Evolutionary conservation across 2,113 vertebrate species (phyloP), one percentile per base, ranked within the genome.

Genomic region (Paramisgurnus dabryanus): DNA sequence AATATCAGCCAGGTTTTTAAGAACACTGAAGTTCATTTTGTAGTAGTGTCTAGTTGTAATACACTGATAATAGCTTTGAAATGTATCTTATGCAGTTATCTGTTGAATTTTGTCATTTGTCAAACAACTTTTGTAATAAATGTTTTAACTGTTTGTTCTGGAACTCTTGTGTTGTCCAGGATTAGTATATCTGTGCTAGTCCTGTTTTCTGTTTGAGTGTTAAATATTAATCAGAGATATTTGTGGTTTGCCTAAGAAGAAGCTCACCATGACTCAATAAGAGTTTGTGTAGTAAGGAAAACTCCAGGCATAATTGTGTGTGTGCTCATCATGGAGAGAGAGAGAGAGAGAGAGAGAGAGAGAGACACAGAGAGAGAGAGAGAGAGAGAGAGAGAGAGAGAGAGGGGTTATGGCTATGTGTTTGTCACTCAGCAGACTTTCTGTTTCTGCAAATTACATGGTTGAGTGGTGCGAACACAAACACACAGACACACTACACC

Each of bases 381-480:
- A 27, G 45, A 7, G 5, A 1, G 17, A 15, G 55, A 5, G 6
- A 15, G 17, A 15, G 55, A n/a, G 55, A 5, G 45, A 47, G 22
- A 67, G 72, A 3, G 57, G 64, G 34, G 55, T 65, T 63, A 50
- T n/a, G 71, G 63, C 73, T 80, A 74, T 50, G 55, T 79, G 18
- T 34, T 60, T 66, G 57, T 80, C 69, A 81, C 64, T 39, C 43
- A 78, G 79, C 47, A 61, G 79, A 75, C 49, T 71, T 45, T 65
- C 66, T 74, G 63, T 39, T 73, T 68, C 75, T 81, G 47, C n/a
- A 81, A 84, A 81, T 81, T 64, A 81, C 78, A 81, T 65, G 69
- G 39, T 81, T 79, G 61, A 12, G 17, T 39, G 18, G 83, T 81
- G 79, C 81, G 79, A 84, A 80, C 78, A 85, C 84, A 82, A 82